Conservation (phyloP, 2,113 vertebrate species). For the Hypanus sabinus region DNA sequence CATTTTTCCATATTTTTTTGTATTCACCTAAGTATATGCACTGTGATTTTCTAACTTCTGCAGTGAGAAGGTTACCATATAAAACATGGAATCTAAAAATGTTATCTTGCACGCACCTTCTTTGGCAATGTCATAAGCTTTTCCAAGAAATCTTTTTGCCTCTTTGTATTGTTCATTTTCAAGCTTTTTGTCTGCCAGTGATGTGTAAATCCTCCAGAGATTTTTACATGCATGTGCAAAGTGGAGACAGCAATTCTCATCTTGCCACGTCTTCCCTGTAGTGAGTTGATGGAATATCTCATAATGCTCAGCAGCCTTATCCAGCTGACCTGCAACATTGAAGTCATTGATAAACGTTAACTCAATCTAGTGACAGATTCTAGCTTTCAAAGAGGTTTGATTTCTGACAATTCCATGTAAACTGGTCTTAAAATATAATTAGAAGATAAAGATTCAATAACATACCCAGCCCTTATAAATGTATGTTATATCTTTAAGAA, state of each 20-base stretch:
- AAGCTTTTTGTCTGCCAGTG: conserved; percentile 66
- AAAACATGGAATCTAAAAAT: conserved; percentile 44
- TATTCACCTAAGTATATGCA: conserved; percentile 50
- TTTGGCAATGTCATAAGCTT: conserved; percentile 67
- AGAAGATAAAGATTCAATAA: background rate
- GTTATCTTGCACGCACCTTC: conserved; percentile 60
- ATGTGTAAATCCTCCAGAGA: conserved; percentile 69
- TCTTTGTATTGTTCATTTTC: conserved; percentile 57
- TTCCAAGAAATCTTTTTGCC: conserved; percentile 59
- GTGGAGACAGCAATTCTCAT: conserved; percentile 54
- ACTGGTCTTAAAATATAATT: background rate
- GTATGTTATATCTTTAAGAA: background rate
- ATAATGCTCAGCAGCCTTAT: conserved; percentile 63
- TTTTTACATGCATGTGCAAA: conserved; percentile 57
- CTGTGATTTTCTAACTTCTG: conserved; percentile 46
- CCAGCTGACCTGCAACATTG: conserved; percentile 59
- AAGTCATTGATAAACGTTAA: conserved; percentile 38
- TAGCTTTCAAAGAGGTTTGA: background rate
- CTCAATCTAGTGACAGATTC: background rate
- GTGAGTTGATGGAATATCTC: conserved; percentile 65
- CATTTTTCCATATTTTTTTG: conserved; percentile 54
- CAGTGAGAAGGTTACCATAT: conserved; percentile 45
- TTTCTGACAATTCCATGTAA: background rate
- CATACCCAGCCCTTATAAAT: background rate
- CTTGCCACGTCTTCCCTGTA: conserved; percentile 58